Percentiles rank a stretch among this genome's conserved stretches.
Conservation (phyloP, 2,797 vertebrate genomes). For the Esox lucius region DNA sequence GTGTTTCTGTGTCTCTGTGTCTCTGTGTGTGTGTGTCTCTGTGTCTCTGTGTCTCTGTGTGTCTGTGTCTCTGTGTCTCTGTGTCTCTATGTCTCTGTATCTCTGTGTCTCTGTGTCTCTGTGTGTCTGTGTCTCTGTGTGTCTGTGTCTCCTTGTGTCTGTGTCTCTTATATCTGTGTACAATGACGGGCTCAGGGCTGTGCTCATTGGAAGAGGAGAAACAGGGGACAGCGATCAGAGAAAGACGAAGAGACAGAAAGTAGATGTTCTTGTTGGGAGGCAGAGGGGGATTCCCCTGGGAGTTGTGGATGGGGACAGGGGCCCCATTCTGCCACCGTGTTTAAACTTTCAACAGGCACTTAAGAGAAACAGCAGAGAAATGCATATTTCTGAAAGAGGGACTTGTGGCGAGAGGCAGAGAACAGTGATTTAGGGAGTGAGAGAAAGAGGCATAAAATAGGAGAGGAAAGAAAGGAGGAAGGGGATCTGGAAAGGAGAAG, state of each 20-base stretch:
- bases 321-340: conserved; percentile 69
- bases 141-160: too few relatives aligned
- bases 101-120: too few relatives aligned
- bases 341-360: conserved; percentile 82
- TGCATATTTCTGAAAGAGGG: conserved; percentile 69
- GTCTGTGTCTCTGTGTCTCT: too few relatives aligned
- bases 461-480: not conserved
- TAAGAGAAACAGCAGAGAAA: conserved; percentile 72
- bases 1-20: too few relatives aligned
- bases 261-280: not conserved
- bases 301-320: conserved; percentile 57
- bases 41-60: too few relatives aligned
- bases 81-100: too few relatives aligned
- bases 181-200: conserved; percentile 31
- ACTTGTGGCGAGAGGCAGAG: conserved; percentile 57
- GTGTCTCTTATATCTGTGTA: conserved; percentile 23
- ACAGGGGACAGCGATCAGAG: conserved; percentile 39
- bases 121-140: too few relatives aligned
- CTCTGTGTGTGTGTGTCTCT: too few relatives aligned
- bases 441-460: conserved; percentile 5
- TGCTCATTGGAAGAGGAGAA: conserved; percentile 41
- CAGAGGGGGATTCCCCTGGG: conserved; percentile 46
- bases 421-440: conserved; percentile 65
- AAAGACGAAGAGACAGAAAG: conserved; percentile 52
- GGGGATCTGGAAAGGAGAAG: conserved; percentile 18